Evolutionary conservation across 2,888 invertebrate genomes (phyloP), one percentile per base, ranked within the genome.

Genomic region (Hedya salicella): DNA sequence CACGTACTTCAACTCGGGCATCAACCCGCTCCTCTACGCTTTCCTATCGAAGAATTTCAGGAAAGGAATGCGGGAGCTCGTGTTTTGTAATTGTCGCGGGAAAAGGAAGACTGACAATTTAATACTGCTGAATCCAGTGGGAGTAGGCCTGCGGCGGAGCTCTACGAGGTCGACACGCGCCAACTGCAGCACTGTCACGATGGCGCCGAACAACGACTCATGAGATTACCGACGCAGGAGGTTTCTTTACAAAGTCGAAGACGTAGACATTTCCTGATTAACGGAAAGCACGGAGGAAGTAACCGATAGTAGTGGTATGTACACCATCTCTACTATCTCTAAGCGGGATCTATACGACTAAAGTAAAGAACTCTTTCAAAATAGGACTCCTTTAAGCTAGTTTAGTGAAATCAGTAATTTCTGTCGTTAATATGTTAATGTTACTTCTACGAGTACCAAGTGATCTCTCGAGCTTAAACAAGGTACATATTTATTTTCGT

Each of bases 21-120:
- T 98, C 70, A 98, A 98, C 88, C 98, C 98, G 0, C 91, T 98
- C 59, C 93, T 98, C 8, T 98, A 98, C 87, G 98, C 98, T 3
- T 97, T 98, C 82, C 92, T 98, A 60, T 94, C 94, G 3, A 95
- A 95, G 69, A 96, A 96, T 79, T 97, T 97, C 85, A 94, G 97
- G 62, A 95, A 95, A 78, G 97, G 97, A 17, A 97, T 98, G 95
- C 93, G 95, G 69, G 97, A 98, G 83, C 93, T 97, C 21, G 84
- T 97, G 39, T 92, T 95, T 68, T 96, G 96, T 79, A 90, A 85
- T 63, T 88, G 83, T 63, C 82, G 85, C 21, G 84, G 83, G 0
- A 89, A 90, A 67, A 82, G 83, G 66, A 91, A 90, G 77, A 87
- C 80, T 60, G 88, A 89, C 30, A 92, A 92, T 70, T 76, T 91